Percentiles rank a stretch among this genome's conserved stretches.
phyloP scores from a whole-genome alignment of 30 jellyfish, hydroid and myxozoan species.

The Turritopsis rubra region DNA sequence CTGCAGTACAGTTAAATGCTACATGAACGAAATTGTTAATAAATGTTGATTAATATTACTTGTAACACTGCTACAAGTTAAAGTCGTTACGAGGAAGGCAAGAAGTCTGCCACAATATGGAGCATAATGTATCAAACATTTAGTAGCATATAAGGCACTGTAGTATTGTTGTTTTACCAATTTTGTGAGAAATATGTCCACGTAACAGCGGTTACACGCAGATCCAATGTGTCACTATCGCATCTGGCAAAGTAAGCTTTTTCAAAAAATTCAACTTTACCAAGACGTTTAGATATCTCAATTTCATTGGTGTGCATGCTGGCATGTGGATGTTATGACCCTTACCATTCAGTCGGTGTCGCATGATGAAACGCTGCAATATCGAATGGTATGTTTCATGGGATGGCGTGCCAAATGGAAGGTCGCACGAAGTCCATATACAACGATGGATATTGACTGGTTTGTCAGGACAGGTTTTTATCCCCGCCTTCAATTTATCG shows the following conservation, averaged over 20 bases:
- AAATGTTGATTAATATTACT: too few species aligned
- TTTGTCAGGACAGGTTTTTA: background rate
- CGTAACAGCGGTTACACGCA: background rate
- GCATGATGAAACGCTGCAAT: background rate
- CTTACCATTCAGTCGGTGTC: background rate
- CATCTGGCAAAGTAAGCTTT: background rate
- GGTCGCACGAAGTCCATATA: background rate
- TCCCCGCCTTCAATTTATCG: background rate
- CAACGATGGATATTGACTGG: background rate
- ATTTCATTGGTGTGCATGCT: background rate
- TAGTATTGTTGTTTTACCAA: too few species aligned
- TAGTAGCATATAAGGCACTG: too few species aligned
- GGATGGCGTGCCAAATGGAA: background rate
- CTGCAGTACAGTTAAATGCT: too few species aligned
- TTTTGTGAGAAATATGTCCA: too few species aligned
- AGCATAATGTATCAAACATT: too few species aligned
- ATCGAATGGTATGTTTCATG: conserved; percentile 3
- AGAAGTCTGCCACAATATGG: too few species aligned
- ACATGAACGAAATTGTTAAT: too few species aligned
- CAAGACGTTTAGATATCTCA: background rate
- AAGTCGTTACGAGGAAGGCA: too few species aligned
- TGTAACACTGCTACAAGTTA: too few species aligned
- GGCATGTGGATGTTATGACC: background rate
- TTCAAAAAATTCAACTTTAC: background rate
- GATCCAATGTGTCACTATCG: background rate